Base-by-base conservation (phyloP, 2,888 invertebrate species). In the Archips xylosteana region DNA sequence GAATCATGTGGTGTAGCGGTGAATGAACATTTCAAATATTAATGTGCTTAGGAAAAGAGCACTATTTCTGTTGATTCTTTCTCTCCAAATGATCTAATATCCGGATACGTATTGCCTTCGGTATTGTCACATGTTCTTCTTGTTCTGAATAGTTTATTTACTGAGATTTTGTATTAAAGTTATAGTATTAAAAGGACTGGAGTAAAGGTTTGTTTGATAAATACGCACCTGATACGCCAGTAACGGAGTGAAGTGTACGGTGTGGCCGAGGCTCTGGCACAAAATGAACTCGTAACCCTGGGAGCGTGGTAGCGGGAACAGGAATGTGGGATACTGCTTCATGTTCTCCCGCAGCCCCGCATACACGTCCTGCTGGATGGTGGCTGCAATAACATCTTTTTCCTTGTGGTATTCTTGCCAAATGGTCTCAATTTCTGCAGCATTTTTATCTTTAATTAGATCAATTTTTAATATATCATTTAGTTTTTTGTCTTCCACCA, bases 281-380 rank as follows among this genome's bases (percentile, higher is more conserved):
- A 98, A 94, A 70, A 98, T 96, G 86, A 98, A 98, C 89, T 98
- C 98, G 83, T 97, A 98, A 12, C 98, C 98, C 81, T 97, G 96
- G 32, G 96, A 95, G 67, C 98, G 95, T 0, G 98, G 98, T 76
- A 98, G 85, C 0, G 98, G 97, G 77, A 98, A 95, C 73, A 98
- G 81, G 87, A 98, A 98, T 42, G 96, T 95, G 0, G 97, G 96
- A 87, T 95, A 95, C 71, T 95, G 85, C 76, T 94, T 92, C 76
- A 96, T 96, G 47, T 95, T 95, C 45, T 92, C 84, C 76, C 95
- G 93, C 75, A 98, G 92, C 70, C 88, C 92, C 1, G 95, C 90
- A 83, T 95, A 98, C 12, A 95, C 92, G 4, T 95, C 89, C 0
- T 88, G 80, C 0, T 97, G 96, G 76, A 98, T 95, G 0, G 96